Percentiles rank a stretch among this genome's conserved stretches.
These are phyloP conservation scores for Halichoerus grypus DNA, from an alignment of 2,113 vertebrate species.

Conservation along the genomic window DNA sequence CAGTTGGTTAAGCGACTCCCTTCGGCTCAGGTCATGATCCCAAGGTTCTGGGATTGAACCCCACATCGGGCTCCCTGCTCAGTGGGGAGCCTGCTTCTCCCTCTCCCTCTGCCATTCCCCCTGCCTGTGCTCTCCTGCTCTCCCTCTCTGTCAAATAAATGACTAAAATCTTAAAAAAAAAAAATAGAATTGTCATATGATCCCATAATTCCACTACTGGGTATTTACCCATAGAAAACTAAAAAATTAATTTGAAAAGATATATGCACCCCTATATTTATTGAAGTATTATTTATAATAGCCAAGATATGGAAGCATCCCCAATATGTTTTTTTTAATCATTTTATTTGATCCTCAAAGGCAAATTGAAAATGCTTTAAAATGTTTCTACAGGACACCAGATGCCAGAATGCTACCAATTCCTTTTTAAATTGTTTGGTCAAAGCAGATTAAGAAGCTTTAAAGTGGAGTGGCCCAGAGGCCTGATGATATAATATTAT, in stretches of 20 bases:
- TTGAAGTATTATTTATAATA: background rate
- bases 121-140: too few relatives aligned
- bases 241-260: background rate
- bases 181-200: background rate
- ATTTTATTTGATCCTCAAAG: constrained; percentile 9
- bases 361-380: constrained; percentile 34
- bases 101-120: too few relatives aligned
- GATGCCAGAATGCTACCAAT: background rate
- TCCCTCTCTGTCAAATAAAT: too few relatives aligned
- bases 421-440: constrained; percentile 52
- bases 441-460: constrained; percentile 20
- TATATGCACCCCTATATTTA: background rate
- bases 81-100: too few relatives aligned
- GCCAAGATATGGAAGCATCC: background rate
- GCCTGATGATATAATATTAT: background rate
- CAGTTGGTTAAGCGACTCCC: too few relatives aligned
- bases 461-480: background rate
- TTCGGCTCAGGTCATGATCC: too few relatives aligned
- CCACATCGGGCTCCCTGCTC: too few relatives aligned
- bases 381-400: background rate
- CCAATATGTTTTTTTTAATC: background rate
- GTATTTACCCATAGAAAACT: background rate
- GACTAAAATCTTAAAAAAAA: background rate
- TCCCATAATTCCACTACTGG: background rate
- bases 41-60: too few relatives aligned